Evolutionary conservation across 2,888 invertebrate genomes (phyloP).

Genomic region (Metacarcinus magister): DNA sequence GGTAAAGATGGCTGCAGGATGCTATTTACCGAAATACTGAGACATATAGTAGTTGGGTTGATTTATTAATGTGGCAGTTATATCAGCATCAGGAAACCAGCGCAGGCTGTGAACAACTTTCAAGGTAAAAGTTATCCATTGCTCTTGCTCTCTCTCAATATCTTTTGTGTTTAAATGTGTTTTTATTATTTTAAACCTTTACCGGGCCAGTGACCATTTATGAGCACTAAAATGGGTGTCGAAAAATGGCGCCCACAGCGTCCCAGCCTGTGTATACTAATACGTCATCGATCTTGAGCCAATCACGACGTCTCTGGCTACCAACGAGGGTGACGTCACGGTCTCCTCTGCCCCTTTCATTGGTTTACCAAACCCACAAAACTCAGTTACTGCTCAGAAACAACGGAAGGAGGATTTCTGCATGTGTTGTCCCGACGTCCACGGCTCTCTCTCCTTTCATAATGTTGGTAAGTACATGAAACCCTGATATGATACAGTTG

Average conservation of each 20-base stretch:
- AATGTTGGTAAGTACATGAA: slow-evolving; percentile 52
- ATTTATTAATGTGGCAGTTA: too few relatives aligned
- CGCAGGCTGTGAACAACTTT: too few relatives aligned
- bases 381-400: background rate
- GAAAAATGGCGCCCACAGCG: background rate
- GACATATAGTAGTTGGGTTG: too few relatives aligned
- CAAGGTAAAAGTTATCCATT: too few relatives aligned
- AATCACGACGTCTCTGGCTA: slow-evolving; percentile 49
- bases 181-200: too few relatives aligned
- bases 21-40: too few relatives aligned
- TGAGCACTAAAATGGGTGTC: background rate
- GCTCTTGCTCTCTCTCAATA: too few relatives aligned
- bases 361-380: background rate
- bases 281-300: background rate
- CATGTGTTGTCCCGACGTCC: background rate
- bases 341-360: slow-evolving; percentile 43
- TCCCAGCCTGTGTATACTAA: background rate
- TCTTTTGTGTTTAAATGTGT: too few relatives aligned
- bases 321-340: background rate
- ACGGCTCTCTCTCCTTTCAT: background rate
- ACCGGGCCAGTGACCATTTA: too few relatives aligned
- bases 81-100: too few relatives aligned
- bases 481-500: slow-evolving; percentile 60
- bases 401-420: background rate
- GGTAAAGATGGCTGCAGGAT: too few relatives aligned